Base-by-base conservation (phyloP, 2,113 vertebrate species). In the Rattus rattus region DNA sequence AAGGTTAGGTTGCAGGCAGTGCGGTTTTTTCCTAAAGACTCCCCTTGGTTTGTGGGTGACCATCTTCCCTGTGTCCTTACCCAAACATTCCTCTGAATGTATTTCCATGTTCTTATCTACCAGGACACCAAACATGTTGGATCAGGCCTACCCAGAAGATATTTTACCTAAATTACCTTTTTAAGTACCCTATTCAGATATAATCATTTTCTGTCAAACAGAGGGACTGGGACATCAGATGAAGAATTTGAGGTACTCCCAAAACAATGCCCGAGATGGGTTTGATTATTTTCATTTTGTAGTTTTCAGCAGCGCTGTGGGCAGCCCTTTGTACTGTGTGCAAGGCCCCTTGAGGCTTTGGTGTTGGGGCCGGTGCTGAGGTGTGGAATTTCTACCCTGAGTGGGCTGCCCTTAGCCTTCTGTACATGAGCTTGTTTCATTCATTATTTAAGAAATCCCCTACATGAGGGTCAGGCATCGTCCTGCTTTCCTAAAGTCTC, bases 401-500 rank as follows among this genome's bases (percentile, higher is more conserved):
- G 28, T 19, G 14, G 75, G 30, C 80, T 33, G 1, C 61, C 36
- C 36, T 75, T 28, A 5, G 28, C 33, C 79, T 72, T 88, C 81
- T 72, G 19, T 59, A 5, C 39, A 8, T 0, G 14, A 11, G 0
- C 33, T 67, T 17, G 12, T 77, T 59, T 56, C 49, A n/a, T 86
- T 91, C n/a, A 65, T 93, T 88, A 47, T 43, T 69, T 89, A 67
- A 91, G 77, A 73, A 88, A 85, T 16, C 87, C 65, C 65, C 69
- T 83, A 28, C 94, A 16, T 84, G 59, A 75, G 24, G 22, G 70
- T 67, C 54, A 83, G 89, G 28, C 3, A 24, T 36, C 22, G 26
- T 59, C 30, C 63, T 79, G 30, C 54, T 7, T 61, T 85, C 65
- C 72, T 67, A n/a, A 19, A 63, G 70, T n/a, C 63, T 69, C 36